Conservation (phyloP, 1,140 invertebrate genomes). For the Penaeus chinensis region DNA sequence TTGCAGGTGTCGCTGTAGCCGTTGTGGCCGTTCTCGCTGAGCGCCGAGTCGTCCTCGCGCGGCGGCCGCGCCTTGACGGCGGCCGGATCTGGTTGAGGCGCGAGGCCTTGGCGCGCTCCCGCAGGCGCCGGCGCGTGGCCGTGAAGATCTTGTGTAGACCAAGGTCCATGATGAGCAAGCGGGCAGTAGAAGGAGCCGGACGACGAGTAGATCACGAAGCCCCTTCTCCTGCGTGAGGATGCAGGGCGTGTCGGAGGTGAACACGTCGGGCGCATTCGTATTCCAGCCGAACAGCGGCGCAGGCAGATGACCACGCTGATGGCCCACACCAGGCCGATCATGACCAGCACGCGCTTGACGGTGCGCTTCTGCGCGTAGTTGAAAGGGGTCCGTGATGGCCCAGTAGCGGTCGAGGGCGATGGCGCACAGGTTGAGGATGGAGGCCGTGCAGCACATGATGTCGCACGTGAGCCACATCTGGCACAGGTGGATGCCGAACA, state of each 20-base stretch:
- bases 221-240: constrained; percentile 84
- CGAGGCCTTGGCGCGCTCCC: constrained; percentile 74
- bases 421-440: constrained; percentile 95
- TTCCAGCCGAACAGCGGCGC: constrained; percentile 96
- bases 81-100: constrained; percentile 31
- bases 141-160: constrained; percentile 93
- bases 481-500: constrained; percentile 90
- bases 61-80: constrained; percentile 19
- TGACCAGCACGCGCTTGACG: constrained; percentile 85
- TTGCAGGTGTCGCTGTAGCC: constrained; percentile 43
- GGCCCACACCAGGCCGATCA: constrained; percentile 93
- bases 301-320: constrained; percentile 85
- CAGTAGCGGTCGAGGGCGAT: constrained; percentile 95
- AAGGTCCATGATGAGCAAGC: constrained; percentile 92
- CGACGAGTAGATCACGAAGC: constrained; percentile 95
- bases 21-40: constrained; percentile 61
- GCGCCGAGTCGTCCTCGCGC: constrained; percentile 43
- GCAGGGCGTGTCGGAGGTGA: constrained; percentile 78
- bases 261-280: constrained; percentile 91
- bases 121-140: constrained; percentile 82
- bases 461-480: constrained; percentile 98
- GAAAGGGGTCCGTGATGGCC: constrained; percentile 98
- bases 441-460: constrained; percentile 95
- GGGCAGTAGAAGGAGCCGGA: constrained; percentile 97
- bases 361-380: constrained; percentile 97